phyloP scores from a whole-genome alignment of 2,113 vertebrate species.

The Otus sunia region DNA sequence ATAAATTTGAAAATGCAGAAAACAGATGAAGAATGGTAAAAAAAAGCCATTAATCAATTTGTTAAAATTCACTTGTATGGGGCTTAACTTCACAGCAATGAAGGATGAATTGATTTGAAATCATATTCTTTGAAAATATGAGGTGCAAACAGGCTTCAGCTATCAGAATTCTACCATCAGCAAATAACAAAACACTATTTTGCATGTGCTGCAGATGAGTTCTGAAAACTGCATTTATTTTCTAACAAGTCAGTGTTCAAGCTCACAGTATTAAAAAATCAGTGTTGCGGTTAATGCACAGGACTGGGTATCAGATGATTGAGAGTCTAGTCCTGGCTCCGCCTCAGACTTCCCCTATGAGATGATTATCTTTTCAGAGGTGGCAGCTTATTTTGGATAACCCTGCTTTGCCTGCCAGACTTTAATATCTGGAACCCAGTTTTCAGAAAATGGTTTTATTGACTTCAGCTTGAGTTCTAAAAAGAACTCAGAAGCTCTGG shows the following conservation, averaged over 20 bases:
- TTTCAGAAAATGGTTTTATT: not conserved
- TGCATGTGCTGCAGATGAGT: not conserved
- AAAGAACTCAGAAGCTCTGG: not conserved
- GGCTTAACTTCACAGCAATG: not conserved
- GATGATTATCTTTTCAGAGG: not conserved
- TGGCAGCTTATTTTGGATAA: conserved; percentile 8
- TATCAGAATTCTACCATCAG: not conserved
- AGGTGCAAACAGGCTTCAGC: not conserved
- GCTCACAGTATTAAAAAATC: not conserved
- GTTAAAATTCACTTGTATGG: not conserved
- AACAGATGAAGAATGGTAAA: not conserved
- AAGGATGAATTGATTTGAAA: not conserved
- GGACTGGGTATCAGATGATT: not conserved
- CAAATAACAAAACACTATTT: not conserved
- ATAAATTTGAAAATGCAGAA: not conserved
- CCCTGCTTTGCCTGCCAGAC: not conserved
- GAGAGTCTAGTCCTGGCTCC: not conserved
- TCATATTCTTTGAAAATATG: not conserved
- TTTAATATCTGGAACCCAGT: not conserved
- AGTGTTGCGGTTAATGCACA: not conserved
- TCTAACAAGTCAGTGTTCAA: not conserved
- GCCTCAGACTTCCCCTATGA: not conserved
- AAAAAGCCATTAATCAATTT: not conserved
- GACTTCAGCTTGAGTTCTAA: not conserved
- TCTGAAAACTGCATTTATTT: not conserved